These are phyloP conservation scores for Coleophora flavipennella DNA, from an alignment of 2,888 invertebrate genomes.

Conservation along the genomic window DNA sequence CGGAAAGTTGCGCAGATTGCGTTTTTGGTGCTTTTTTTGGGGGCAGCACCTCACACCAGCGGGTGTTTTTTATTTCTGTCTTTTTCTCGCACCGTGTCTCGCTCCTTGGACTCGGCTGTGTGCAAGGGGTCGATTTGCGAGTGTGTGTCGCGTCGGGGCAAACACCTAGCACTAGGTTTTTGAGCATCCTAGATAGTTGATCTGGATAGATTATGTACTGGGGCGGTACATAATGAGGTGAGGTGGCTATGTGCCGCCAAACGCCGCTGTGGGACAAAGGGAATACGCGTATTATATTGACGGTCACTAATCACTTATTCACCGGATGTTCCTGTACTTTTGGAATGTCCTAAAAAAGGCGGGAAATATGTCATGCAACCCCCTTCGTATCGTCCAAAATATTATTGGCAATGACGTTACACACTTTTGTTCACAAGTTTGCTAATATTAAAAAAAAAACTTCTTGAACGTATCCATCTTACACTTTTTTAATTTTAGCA, in stretches of 20 bases:
- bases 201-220: slow-evolving; percentile 32
- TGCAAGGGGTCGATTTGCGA: slow-evolving; percentile 21
- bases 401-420: too few species aligned
- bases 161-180: slow-evolving; percentile 68
- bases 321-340: not conserved
- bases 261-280: slow-evolving; percentile 60
- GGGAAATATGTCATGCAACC: too few species aligned
- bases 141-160: slow-evolving; percentile 41
- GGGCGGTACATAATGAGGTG: slow-evolving; percentile 62
- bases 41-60: slow-evolving; percentile 69
- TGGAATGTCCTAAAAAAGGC: too few species aligned
- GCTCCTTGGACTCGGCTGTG: slow-evolving; percentile 39
- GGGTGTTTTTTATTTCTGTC: slow-evolving; percentile 69
- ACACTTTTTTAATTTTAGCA: too few species aligned
- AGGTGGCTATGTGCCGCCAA: slow-evolving; percentile 54
- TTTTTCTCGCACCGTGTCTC: slow-evolving; percentile 63
- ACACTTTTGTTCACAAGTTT: too few species aligned
- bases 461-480: too few species aligned
- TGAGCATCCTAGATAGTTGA: slow-evolving; percentile 67
- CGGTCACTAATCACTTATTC: slow-evolving; percentile 63
- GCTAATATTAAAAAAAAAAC: too few species aligned
- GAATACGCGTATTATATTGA: slow-evolving; percentile 37
- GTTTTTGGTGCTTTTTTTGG: slow-evolving; percentile 75
- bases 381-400: too few species aligned
- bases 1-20: slow-evolving; percentile 73